Evolutionary conservation across 2,888 invertebrate species (phyloP).

Genomic region (Pristionchus exspectatus): DNA sequence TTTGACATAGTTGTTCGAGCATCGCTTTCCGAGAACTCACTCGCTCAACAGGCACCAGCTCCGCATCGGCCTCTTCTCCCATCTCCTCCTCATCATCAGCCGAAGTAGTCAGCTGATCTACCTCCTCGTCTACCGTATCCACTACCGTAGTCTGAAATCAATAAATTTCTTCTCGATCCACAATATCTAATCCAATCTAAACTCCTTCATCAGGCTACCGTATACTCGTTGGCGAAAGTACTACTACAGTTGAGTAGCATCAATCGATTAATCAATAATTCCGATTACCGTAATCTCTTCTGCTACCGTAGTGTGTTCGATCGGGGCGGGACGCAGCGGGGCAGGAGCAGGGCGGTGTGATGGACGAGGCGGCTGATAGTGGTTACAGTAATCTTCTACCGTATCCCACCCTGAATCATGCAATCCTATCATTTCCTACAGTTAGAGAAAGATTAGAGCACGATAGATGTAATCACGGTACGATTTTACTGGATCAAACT

Average conservation of each 20-base stretch:
- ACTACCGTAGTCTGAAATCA: not conserved
- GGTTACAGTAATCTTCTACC: not conserved
- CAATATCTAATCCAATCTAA: too few species aligned
- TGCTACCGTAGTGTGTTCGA: not conserved
- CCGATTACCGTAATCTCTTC: not conserved
- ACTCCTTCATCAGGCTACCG: too few species aligned
- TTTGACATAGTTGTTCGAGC: not conserved
- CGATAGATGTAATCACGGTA: too few species aligned
- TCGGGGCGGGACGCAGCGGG: not conserved
- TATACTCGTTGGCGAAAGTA: too few species aligned
- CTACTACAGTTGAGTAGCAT: too few species aligned
- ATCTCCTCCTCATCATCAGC: not conserved
- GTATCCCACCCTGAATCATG: not conserved
- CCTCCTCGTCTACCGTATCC: not conserved
- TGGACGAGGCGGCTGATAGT: not conserved
- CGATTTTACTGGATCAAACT: too few species aligned
- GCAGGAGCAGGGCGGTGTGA: not conserved
- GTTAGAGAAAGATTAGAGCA: too few species aligned
- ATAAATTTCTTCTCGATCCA: too few species aligned
- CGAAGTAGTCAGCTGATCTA: not conserved
- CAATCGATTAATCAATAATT: not conserved
- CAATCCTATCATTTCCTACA: not conserved
- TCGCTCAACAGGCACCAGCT: not conserved
- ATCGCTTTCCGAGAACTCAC: not conserved
- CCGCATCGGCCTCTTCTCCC: not conserved